phyloP scores from a whole-genome alignment of 2,888 invertebrate genomes.

The Nephrotoma flavescens region DNA sequence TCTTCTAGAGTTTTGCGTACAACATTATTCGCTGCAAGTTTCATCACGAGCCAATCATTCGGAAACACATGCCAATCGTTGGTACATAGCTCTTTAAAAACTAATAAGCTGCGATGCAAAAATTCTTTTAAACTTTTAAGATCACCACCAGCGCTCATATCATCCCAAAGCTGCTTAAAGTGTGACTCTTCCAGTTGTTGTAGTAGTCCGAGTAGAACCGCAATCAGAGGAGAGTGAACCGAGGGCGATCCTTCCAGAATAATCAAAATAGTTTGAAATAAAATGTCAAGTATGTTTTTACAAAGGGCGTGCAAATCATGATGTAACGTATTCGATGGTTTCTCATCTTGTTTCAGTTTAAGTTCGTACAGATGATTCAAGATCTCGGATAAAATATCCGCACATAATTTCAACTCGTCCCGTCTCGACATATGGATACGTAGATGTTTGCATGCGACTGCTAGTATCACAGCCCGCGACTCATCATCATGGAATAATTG shows the following conservation, averaged over 20 bases:
- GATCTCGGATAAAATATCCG: conserved; percentile 76
- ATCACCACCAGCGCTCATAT: conserved; percentile 51
- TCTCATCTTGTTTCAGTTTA: conserved; percentile 36
- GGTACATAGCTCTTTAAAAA: conserved; percentile 29
- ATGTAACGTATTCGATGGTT: conserved; percentile 36
- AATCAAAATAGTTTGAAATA: conserved; percentile 72
- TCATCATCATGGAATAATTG: conserved; percentile 61
- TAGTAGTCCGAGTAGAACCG: conserved; percentile 71
- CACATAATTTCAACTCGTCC: conserved; percentile 69
- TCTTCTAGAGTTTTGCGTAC: conserved; percentile 75
- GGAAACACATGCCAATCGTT: conserved; percentile 46
- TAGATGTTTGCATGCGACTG: conserved; percentile 72
- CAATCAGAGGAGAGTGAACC: conserved; percentile 60
- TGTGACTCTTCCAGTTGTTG: conserved; percentile 78
- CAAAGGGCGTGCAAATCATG: conserved; percentile 75
- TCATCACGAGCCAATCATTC: conserved; percentile 79
- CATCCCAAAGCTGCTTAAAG: conserved; percentile 75
- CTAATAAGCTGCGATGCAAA: conserved; percentile 60
- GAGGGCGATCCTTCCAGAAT: conserved; percentile 63
- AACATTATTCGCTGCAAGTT: conserved; percentile 76
- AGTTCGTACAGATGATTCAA: conserved; percentile 42
- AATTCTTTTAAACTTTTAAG: conserved; percentile 75
- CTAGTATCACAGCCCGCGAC: conserved; percentile 67
- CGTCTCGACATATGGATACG: conserved; percentile 66
- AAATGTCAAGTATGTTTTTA: conserved; percentile 63